Evolutionary conservation across 1,140 invertebrate species (phyloP), one percentile per base, ranked within the genome.

Genomic region (Saccostrea glomerata): DNA sequence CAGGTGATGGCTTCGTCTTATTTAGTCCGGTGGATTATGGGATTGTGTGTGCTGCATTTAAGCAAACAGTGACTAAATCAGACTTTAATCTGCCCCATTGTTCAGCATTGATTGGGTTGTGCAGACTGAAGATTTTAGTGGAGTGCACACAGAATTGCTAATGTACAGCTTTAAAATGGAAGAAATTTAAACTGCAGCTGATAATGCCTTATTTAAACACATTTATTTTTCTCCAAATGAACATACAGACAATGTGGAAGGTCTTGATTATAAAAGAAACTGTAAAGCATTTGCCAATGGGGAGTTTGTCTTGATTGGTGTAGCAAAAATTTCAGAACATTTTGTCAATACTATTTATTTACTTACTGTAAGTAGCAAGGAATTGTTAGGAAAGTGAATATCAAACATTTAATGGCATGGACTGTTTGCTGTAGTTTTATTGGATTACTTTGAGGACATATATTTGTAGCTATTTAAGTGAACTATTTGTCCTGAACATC

Each of bases 151-250:
- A 25, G 30, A 77, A 77, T 77, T 77, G 70, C 30, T 77, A 23
- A 77, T 77, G 20, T 66, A 66, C 20, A 66, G 60, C 60, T n/a
- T 15, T 77, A 77, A 77, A 77, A 77, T 36, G 25, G 70, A 77
- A 77, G 70, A 77, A 77, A 77, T 30, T 77, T 77, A 30, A 77
- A 77, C 70, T 30, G 12, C 13, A 11, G 70, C 70, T 77, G 70
- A 77, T 77, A 77, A 77, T 77, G 25, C 30, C 25, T 77, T 36
- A 25, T 77, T 77, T 77, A 77, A 77, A 77, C 70, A 77, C 70
- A 77, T 77, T 77, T 30, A 77, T 77, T 77, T 77, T 30, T 77
- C 25, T 77, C 13, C 30, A 77, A 77, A 77, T 77, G 70, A 77
- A 77, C 70, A 77, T 36, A 15, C 11, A 36, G 11, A 77, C 70